These are phyloP conservation scores for Eulemur rubriventer DNA, from an alignment of 2,797 vertebrate species.

Conservation along the genomic window DNA sequence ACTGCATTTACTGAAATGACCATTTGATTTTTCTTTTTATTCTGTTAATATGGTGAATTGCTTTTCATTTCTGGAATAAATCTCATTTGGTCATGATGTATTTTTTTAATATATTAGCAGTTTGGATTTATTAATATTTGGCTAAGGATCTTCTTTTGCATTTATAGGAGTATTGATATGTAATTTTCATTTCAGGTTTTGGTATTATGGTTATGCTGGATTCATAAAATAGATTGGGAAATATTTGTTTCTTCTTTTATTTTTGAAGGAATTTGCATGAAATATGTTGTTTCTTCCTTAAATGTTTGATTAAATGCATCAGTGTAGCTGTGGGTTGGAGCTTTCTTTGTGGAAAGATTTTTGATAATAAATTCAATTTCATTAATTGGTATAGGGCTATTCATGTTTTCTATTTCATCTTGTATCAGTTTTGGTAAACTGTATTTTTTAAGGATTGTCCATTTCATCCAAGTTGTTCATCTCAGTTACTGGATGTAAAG, in stretches of 20 bases:
- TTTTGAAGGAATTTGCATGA: conserved; percentile 26
- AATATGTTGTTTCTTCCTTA: not conserved
- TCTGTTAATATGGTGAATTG: not conserved
- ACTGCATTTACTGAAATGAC: not conserved
- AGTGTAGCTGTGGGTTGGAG: not conserved
- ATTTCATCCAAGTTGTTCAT: not conserved
- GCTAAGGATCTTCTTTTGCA: not conserved
- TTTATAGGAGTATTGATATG: not conserved
- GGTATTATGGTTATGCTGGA: not conserved
- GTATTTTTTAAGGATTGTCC: conserved; percentile 24
- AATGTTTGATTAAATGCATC: not conserved
- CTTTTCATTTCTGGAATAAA: conserved; percentile 20
- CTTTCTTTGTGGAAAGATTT: conserved; percentile 28
- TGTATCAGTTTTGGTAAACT: conserved; percentile 2
- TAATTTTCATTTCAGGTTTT: conserved; percentile 42
- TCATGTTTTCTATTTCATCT: conserved; percentile 41
- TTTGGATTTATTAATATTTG: conserved; percentile 30
- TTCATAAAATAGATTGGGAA: not conserved
- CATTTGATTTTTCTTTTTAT: not conserved
- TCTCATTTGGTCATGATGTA: not conserved
- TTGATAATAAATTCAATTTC: conserved; percentile 32
- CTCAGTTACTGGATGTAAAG: not conserved
- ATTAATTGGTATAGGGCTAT: not conserved
- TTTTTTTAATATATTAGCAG: not conserved
- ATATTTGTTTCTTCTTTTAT: not conserved